Conservation (phyloP, 2,888 invertebrate species). For the Opisthograptis luteolata region DNA sequence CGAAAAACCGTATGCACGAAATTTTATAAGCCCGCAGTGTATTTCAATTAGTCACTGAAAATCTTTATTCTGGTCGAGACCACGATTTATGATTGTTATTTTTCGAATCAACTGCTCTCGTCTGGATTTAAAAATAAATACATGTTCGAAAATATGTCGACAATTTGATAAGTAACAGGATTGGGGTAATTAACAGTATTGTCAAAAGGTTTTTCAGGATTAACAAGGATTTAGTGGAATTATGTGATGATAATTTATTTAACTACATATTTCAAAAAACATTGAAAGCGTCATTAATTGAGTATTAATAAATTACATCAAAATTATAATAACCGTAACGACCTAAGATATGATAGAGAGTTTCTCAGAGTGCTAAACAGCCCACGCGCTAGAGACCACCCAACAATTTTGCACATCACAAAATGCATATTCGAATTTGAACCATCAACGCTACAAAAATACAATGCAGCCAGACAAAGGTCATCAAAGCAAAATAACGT, state of each 20-base stretch:
- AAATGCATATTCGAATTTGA: constrained; percentile 25
- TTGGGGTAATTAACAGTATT: constrained; percentile 25
- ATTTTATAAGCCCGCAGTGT: constrained; percentile 45
- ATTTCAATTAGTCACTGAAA: constrained; percentile 63
- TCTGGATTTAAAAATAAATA: constrained; percentile 46
- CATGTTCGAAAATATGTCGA: constrained; percentile 27
- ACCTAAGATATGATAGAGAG: constrained; percentile 2
- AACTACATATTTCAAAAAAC: not conserved
- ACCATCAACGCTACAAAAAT: constrained; percentile 23
- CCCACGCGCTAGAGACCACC: constrained; percentile 17
- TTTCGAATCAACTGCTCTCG: constrained; percentile 42
- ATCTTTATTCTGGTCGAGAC: constrained; percentile 42
- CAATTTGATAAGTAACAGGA: constrained; percentile 17
- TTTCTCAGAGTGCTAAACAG: constrained; percentile 8
- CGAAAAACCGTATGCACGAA: constrained; percentile 17
- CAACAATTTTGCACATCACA: constrained; percentile 8
- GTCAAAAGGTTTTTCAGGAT: constrained; percentile 26
- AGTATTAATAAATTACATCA: constrained; percentile 1
- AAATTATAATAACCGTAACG: constrained; percentile 1
- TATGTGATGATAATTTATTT: not conserved
- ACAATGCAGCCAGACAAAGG: constrained; percentile 33
- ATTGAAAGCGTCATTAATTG: no score
- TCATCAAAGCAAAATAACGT: constrained; percentile 35
- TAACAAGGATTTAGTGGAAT: constrained; percentile 20
- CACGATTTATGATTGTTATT: constrained; percentile 60